Percentiles rank a stretch among this genome's conserved stretches.
phyloP scores from a whole-genome alignment of 2,888 invertebrate genomes.

The Diaperis boleti region DNA sequence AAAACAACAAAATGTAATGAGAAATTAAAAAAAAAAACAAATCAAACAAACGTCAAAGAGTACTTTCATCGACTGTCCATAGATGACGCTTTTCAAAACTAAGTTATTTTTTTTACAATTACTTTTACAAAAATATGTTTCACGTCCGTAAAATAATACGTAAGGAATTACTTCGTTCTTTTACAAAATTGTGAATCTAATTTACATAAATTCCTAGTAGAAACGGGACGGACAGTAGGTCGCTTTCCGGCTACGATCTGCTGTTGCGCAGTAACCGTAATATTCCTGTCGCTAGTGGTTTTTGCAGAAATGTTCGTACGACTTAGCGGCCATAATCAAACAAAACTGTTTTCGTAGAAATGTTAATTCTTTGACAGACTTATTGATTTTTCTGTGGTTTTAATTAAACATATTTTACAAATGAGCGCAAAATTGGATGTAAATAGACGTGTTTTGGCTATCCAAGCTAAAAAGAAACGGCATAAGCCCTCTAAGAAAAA shows the following conservation, averaged over 20 bases:
- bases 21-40: too few relatives aligned
- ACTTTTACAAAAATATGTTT: too few relatives aligned
- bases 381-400: constrained; percentile 48
- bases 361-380: constrained; percentile 70
- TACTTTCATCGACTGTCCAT: too few relatives aligned
- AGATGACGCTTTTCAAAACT: too few relatives aligned
- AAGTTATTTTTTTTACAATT: too few relatives aligned
- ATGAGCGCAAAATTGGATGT: constrained; percentile 93
- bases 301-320: constrained; percentile 11
- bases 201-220: too few relatives aligned
- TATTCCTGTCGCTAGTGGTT: constrained; percentile 6
- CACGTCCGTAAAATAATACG: too few relatives aligned
- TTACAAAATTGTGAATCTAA: too few relatives aligned
- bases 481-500: constrained; percentile 90
- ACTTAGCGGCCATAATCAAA: constrained; percentile 77
- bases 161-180: too few relatives aligned
- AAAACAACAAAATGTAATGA: too few relatives aligned
- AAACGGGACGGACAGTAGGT: background rate
- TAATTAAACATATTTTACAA: constrained; percentile 66
- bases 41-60: too few relatives aligned
- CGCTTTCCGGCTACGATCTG: background rate
- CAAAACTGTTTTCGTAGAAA: constrained; percentile 75
- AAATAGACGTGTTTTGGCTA: constrained; percentile 91
- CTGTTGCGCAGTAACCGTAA: constrained; percentile 3
- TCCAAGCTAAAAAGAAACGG: constrained; percentile 92